These are phyloP conservation scores for Cinclus cinclus DNA, from an alignment of 2,113 vertebrate species.

Conservation along the genomic window DNA sequence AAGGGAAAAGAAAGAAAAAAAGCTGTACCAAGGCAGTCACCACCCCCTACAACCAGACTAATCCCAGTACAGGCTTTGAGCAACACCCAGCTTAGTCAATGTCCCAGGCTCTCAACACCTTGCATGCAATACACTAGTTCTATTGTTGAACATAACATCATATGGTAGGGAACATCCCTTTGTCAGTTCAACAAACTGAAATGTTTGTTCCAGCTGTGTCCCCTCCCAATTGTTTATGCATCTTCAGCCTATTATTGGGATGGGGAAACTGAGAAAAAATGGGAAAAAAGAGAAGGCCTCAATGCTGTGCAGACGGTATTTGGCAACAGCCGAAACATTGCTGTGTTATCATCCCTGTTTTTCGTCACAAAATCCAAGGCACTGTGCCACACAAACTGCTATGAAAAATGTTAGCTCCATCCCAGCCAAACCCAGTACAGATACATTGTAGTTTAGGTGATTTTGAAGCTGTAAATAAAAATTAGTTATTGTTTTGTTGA, in stretches of 20 bases:
- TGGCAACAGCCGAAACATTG: background rate
- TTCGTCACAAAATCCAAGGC: background rate
- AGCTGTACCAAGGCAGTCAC: background rate
- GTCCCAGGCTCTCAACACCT: background rate
- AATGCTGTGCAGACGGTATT: background rate
- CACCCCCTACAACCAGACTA: background rate
- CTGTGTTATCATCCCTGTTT: background rate
- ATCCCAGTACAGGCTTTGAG: background rate
- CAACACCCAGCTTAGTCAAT: background rate
- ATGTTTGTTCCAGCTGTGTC: background rate
- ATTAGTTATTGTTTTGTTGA: background rate
- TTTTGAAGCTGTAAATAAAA: background rate
- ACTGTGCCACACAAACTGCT: background rate
- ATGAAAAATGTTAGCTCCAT: background rate
- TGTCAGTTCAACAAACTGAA: background rate
- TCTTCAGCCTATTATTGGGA: background rate
- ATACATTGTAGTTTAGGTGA: background rate
- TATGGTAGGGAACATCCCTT: background rate
- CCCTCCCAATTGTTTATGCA: background rate
- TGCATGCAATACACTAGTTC: background rate
- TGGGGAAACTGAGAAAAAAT: background rate
- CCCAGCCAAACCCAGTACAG: background rate
- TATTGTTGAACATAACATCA: background rate
- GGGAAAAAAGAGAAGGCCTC: background rate
- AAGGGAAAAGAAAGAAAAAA: background rate